These are phyloP conservation scores for Rallus limicola DNA, from an alignment of 2,113 vertebrate genomes.

Conservation along the genomic window DNA sequence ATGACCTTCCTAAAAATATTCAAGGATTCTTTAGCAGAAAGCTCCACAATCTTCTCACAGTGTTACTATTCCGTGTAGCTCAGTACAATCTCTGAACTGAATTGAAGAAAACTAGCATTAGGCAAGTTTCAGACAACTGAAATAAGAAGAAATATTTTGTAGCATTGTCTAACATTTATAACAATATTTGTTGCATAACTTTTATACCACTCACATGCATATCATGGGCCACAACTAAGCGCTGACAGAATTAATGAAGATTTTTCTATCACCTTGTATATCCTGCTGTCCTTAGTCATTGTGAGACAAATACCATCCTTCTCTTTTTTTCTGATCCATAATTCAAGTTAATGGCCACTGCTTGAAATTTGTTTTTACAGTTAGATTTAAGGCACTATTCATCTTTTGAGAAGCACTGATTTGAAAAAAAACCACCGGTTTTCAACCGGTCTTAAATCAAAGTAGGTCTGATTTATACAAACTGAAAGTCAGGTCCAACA, in stretches of 20 bases:
- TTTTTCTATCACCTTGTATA: neutral
- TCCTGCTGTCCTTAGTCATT: neutral
- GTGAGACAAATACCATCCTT: neutral
- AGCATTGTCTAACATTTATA: neutral
- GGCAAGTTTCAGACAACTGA: neutral
- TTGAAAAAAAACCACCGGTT: neutral
- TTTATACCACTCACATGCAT: neutral
- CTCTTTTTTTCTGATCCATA: neutral
- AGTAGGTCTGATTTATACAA: neutral
- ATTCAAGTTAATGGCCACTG: conserved; percentile 3
- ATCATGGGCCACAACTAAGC: neutral
- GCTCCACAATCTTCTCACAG: neutral
- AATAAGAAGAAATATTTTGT: neutral
- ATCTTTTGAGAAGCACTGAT: neutral
- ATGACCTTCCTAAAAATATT: conserved; percentile 54
- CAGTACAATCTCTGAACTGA: neutral
- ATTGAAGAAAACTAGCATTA: neutral
- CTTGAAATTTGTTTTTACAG: conserved; percentile 11
- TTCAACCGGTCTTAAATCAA: conserved; percentile 23
- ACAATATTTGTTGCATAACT: neutral
- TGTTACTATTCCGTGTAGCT: neutral
- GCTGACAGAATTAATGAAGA: neutral
- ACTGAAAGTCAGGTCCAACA: neutral
- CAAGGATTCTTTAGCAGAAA: conserved; percentile 22
- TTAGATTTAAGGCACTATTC: conserved; percentile 10